Percentiles rank a stretch among this genome's conserved stretches.
Conservation (phyloP, 2,113 vertebrate genomes). For the Cisticola juncidis region DNA sequence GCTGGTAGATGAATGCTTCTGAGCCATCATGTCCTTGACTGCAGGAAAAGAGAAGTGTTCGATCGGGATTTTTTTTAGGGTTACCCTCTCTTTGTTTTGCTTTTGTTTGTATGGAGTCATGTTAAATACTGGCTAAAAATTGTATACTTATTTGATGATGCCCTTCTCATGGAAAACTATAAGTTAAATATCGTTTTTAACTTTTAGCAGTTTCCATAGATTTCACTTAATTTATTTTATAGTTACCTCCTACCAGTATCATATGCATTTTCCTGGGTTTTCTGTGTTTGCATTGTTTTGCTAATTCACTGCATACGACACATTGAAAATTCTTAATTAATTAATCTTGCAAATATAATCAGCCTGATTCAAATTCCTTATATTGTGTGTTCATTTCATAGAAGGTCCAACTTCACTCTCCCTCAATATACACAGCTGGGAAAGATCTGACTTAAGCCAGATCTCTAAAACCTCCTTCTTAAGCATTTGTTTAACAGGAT, state of each 20-base stretch:
- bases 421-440: background rate
- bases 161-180: background rate
- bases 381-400: background rate
- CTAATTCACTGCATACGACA: background rate
- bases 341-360: background rate
- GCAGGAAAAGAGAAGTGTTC: background rate
- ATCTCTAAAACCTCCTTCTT: background rate
- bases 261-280: background rate
- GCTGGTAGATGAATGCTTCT: background rate
- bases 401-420: background rate
- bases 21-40: constrained; percentile 14
- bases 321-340: background rate
- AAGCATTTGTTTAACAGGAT: background rate
- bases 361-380: background rate
- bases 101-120: background rate
- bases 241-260: background rate
- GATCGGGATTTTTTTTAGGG: background rate
- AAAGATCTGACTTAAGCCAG: background rate
- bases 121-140: background rate
- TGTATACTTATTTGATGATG: background rate
- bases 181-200: background rate
- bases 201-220: background rate
- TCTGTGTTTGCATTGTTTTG: background rate
- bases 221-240: background rate
- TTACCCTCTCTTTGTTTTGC: background rate